Evolutionary conservation across 2,797 vertebrate species (phyloP).

Genomic region (Champsocephalus gunnari): DNA sequence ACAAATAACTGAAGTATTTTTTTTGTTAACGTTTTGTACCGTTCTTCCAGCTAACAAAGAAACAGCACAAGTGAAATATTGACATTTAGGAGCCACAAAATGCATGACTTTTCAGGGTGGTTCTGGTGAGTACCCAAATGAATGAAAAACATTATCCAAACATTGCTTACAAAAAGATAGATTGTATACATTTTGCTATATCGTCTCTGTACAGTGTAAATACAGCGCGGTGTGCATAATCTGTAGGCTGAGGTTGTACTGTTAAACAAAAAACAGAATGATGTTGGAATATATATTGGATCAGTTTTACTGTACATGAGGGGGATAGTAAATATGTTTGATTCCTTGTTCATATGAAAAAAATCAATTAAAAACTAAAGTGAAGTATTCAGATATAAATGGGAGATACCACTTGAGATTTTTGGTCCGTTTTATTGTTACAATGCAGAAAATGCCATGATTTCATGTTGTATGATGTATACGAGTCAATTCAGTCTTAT

Average conservation of each 20-base stretch:
- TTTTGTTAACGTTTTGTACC: conserved; percentile 55
- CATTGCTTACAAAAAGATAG: conserved; percentile 59
- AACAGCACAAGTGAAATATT: conserved; percentile 68
- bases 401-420: conserved; percentile 67
- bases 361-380: conserved; percentile 55
- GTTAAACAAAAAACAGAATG: conserved; percentile 41
- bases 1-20: conserved; percentile 60
- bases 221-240: conserved; percentile 66
- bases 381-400: conserved; percentile 61
- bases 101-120: conserved; percentile 58
- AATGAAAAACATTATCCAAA: conserved; percentile 50
- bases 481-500: conserved; percentile 37
- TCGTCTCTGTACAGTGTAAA: conserved; percentile 83
- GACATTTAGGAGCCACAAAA: conserved; percentile 52
- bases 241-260: conserved; percentile 63
- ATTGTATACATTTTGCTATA: conserved; percentile 74
- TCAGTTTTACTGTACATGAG: conserved; percentile 68
- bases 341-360: conserved; percentile 53
- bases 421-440: conserved; percentile 38
- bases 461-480: conserved; percentile 43
- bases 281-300: conserved; percentile 77
- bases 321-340: conserved; percentile 27
- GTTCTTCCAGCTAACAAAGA: conserved; percentile 64
- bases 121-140: conserved; percentile 27
- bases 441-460: conserved; percentile 52